Base-by-base conservation (phyloP, 2,797 vertebrate genomes). In the Anguilla megastoma region DNA sequence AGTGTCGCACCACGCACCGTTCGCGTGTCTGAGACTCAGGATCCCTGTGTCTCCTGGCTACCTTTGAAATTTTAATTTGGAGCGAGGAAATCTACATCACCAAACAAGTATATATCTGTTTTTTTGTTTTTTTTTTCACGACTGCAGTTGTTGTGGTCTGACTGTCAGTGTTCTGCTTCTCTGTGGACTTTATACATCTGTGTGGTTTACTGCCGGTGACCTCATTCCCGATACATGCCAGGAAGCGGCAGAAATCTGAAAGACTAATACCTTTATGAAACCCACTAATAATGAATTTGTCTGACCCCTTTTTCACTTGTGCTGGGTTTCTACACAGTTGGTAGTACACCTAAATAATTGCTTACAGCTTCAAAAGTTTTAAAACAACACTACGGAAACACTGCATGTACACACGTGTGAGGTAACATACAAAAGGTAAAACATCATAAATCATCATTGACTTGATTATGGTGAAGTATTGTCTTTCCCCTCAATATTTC, bases 201-300 rank as follows among this genome's bases (percentile, higher is more conserved):
- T 27, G 50, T 48, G 27, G 83, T 30, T 30, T 84, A 30, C 36
- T n/a, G 56, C 30, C 27, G 12, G 21, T n/a, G 9, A 54, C 50
- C 54, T 85, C 50, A 30, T 85, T 58, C 52, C 24, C 7, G 33
- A 2, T 58, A 69, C n/a, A n/a, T 69, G 27, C 63, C 63, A 27
- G 63, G 63, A 69, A 69, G n/a, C 27, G n/a, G 63, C 24, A 69
- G 63, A 69, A 8, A 86, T 90, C 89, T 90, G 90, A 88, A 89
- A 89, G 90, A 89, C 84, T 92, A 91, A 92, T 83, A 30, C 33
- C 71, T 27, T 30, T 45, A 16, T 79, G 74, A 79, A 45, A 18
- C 36, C 36, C 3, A 14, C 33, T 33, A 14, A 90, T 93, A 93
- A 92, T 93, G 24, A 54, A 86, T 52, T 52, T 10, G 79, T 60